A percentile compares a stretch with the other conserved stretches of the same genome.
phyloP scores from a whole-genome alignment of 2,888 invertebrate genomes.

The Sepioteuthis lessoniana region DNA sequence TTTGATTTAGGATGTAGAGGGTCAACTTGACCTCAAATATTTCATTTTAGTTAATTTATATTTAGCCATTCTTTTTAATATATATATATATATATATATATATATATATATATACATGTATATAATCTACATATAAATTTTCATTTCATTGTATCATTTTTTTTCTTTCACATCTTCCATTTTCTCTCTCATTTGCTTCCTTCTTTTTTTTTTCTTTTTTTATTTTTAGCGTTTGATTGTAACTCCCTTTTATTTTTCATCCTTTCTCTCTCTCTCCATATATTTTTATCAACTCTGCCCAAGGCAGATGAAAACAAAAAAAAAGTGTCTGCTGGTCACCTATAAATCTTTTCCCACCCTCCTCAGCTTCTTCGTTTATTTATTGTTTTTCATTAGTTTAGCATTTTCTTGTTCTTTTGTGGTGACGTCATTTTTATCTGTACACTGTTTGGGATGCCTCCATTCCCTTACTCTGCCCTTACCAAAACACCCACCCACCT shows the following conservation, averaged over 20 bases:
- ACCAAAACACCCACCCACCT: not conserved
- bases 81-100: not conserved
- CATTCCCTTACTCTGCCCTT: not conserved
- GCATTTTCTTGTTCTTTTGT: conserved; percentile 13
- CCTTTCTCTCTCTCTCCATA: not conserved
- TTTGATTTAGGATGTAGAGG: not conserved
- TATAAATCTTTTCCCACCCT: not conserved
- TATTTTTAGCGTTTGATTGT: not conserved
- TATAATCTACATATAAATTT: not conserved
- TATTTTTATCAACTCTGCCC: not conserved
- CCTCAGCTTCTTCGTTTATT: not conserved
- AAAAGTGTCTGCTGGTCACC: not conserved
- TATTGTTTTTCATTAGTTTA: conserved; percentile 24
- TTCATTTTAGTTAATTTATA: not conserved
- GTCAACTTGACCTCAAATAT: not conserved
- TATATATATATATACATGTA: not conserved
- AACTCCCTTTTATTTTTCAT: not conserved
- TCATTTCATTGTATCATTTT: not conserved
- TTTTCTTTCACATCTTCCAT: not conserved
- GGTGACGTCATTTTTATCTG: conserved; percentile 16
- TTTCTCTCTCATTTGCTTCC: not conserved
- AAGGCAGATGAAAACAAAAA: not conserved
- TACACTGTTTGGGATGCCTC: not conserved
- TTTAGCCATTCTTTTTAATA: not conserved
- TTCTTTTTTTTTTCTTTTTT: too few species aligned